phyloP scores from a whole-genome alignment of 2,113 vertebrate genomes.

The Meles meles region DNA sequence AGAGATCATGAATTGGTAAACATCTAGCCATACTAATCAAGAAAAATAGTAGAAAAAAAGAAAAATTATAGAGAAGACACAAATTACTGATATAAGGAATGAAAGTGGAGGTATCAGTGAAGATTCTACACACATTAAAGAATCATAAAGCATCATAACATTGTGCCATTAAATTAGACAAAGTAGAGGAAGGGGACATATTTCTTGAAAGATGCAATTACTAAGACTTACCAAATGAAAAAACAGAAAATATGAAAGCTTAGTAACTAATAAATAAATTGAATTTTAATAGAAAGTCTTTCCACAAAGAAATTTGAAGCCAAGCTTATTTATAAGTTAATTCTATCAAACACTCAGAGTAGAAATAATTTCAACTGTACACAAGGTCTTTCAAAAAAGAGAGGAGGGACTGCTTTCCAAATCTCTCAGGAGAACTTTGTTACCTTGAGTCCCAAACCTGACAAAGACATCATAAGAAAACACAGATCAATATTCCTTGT shows the following conservation, averaged over 20 bases:
- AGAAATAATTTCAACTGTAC: not conserved
- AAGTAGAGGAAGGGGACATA: not conserved
- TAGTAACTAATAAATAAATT: not conserved
- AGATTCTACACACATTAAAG: not conserved
- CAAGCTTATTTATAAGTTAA: not conserved
- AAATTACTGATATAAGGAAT: not conserved
- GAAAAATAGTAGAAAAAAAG: not conserved
- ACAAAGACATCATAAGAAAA: not conserved
- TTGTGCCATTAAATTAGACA: not conserved
- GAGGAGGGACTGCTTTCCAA: not conserved
- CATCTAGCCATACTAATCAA: not conserved
- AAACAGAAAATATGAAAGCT: not conserved
- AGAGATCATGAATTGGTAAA: not conserved
- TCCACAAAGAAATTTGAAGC: not conserved
- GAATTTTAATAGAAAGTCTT: not conserved
- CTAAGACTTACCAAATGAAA: not conserved
- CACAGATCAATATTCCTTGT: not conserved
- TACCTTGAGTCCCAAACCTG: not conserved
- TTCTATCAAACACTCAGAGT: not conserved
- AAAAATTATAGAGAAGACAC: not conserved
- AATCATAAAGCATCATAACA: not conserved
- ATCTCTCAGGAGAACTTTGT: not conserved
- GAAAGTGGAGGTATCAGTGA: not conserved
- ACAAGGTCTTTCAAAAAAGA: not conserved
- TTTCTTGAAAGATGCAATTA: not conserved